Base-by-base conservation (phyloP, 2,888 invertebrate genomes). In the Drosophila borealis region DNA sequence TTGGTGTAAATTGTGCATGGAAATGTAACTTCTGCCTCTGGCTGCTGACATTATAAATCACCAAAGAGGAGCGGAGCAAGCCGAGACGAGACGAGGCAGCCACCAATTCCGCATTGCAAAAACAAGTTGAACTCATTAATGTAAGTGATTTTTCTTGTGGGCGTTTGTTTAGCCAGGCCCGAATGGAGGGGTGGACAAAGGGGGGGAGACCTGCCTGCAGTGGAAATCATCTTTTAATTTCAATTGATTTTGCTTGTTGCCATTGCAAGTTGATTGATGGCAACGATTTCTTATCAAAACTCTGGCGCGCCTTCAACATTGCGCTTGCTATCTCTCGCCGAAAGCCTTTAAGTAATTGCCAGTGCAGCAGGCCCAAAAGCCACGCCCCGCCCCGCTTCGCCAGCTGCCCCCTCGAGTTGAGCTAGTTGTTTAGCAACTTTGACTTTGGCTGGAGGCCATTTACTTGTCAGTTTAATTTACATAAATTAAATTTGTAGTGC, bases 31-130 rank as follows among this genome's bases (percentile, higher is more conserved):
- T 81, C 89, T 85, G 84, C 85, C 88, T 60, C 70, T 85, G 88
- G 77, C 78, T 87, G 89, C 88, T 85, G 88, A 89, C 88, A 88
- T 85, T 85, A 85, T 85, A 85, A 85, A 85, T 85, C 89, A 88
- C 89, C 86, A 70, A 61, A 54, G 70, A 61, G 59, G 41, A 29
- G 49, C 56, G 42, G 50, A 44, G 53, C n/a, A 55, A 39, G 54
- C 48, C 17, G 17, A 17, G 29, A 29, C 8, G 29, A 29, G 29
- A 8, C 29, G 29, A 29, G 55, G 70, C 69, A 69, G 57, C 70
- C 54, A 64, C 67, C 70, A 66, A 72, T 71, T 78, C 57, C 85
- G 70, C 80, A 82, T 72, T 70, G 72, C 77, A 88, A 88, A 74
- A 80, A 78, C 87, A 84, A 85, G 85, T 89, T 89, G 82, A 85